Base-by-base conservation (phyloP, 2,113 vertebrate genomes). In the Prunella himalayana region DNA sequence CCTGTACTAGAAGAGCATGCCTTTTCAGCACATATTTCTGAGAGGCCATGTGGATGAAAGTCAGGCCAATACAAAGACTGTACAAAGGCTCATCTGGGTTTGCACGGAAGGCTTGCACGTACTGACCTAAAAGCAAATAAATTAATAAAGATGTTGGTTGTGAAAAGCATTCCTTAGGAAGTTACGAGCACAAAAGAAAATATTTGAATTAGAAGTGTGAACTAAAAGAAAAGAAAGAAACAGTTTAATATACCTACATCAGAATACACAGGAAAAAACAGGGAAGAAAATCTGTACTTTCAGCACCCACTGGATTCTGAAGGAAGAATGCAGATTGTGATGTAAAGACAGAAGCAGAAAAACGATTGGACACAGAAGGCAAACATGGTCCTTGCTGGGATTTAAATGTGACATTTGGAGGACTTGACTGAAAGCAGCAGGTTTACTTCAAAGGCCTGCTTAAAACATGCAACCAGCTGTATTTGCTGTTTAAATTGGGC, bases 1-100 rank as follows among this genome's bases (percentile, higher is more conserved):
- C 99, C 99, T 99, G 99, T 9, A 99, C 98, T 33, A 99, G 94
- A 13, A 99, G 98, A 11, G 99, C 98, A 13, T 99, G 99, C 39
- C 99, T 98, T 91, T 98, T 99, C 90, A 98, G 92, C 13, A 99
- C 99, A 6, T 98, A 99, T 91, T 99, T 99, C 98, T 99, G 99
- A 49, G 99, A 99, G 2, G 99, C 99, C 99, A 99, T 99, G 95
- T 99, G 99, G 94, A 99, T 98, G 94, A 99, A 99, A 57, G 99
- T 99, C 44, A 99, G 97, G 49, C 99, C 99, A 51, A 99, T 98
- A 60, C 98, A 99, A 45, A 99, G 97, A 77, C 98, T 99, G 95
- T 99, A 98, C 25, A 99, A 98, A 8, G 99, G 99, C 59, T 99
- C 98, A 2, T 96, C 73, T 3, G 99, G 98, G 31, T 98, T 98